These are phyloP conservation scores for Eupithecia vulgata DNA, from an alignment of 2,888 invertebrate species.

Conservation along the genomic window DNA sequence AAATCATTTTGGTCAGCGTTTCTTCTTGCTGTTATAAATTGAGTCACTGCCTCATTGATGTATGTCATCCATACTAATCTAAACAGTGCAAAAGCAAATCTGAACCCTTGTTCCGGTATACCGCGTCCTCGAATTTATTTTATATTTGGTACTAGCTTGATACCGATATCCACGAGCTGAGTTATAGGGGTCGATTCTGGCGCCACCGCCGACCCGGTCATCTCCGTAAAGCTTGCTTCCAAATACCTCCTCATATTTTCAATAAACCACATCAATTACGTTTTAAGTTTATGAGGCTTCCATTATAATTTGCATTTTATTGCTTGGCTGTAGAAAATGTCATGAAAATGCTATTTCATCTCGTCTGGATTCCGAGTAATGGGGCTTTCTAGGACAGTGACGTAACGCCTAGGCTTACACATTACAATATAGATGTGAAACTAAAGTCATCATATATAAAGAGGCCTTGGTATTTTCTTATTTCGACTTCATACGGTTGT, in stretches of 20 bases:
- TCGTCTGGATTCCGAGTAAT: constrained; percentile 16
- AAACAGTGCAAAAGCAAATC: too few relatives aligned
- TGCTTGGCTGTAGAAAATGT: constrained; percentile 14
- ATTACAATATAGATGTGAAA: constrained; percentile 17
- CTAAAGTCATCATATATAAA: not conserved
- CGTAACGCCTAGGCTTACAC: constrained; percentile 12
- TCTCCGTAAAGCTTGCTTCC: not conserved
- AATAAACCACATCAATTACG: not conserved
- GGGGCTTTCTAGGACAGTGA: constrained; percentile 24
- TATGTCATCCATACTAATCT: not conserved
- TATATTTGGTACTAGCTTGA: too few relatives aligned
- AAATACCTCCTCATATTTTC: not conserved
- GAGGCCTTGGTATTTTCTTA: not conserved
- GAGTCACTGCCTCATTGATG: not conserved
- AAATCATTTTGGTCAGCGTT: not conserved
- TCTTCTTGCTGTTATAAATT: not conserved
- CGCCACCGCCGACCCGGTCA: not conserved
- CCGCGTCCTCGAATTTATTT: too few relatives aligned
- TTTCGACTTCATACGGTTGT: not conserved
- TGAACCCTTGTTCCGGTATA: too few relatives aligned
- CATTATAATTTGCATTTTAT: constrained; percentile 17
- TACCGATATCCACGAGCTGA: too few relatives aligned
- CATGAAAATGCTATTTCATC: constrained; percentile 28
- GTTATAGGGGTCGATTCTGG: not conserved
- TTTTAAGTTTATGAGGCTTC: constrained; percentile 1